Percentiles rank a stretch among this genome's conserved stretches.
Evolutionary conservation across 1,140 invertebrate species (phyloP).

Genomic region (Drosophila leontia): DNA sequence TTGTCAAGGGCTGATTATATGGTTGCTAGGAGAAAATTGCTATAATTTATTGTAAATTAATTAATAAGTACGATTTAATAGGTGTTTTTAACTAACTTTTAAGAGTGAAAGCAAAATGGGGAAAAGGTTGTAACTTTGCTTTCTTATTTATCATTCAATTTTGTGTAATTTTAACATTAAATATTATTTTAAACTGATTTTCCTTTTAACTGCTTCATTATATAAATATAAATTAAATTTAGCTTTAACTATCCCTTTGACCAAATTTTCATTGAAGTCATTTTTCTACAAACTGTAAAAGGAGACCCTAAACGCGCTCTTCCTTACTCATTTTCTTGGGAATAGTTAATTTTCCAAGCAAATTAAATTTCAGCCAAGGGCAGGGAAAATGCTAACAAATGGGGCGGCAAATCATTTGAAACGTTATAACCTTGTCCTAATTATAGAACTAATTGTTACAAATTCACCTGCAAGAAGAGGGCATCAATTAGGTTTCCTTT

Average conservation of each 20-base stretch:
- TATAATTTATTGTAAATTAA: background rate
- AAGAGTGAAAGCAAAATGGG: background rate
- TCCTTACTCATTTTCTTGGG: background rate
- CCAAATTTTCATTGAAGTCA: too few relatives aligned
- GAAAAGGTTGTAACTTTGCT: background rate
- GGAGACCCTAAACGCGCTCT: background rate
- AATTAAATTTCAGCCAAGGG: conserved; percentile 1
- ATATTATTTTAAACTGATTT: too few relatives aligned
- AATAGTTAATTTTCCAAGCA: conserved; percentile 20
- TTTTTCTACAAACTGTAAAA: background rate
- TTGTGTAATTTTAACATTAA: too few relatives aligned
- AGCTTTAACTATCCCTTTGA: background rate
- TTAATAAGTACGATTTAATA: too few relatives aligned
- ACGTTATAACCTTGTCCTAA: conserved; percentile 35
- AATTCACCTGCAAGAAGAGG: conserved; percentile 30
- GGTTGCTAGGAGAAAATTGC: background rate
- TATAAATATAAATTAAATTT: background rate
- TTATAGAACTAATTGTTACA: conserved; percentile 48
- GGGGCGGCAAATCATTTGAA: conserved; percentile 32
- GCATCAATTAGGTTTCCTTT: conserved; percentile 38
- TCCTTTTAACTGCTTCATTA: background rate
- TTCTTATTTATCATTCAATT: background rate
- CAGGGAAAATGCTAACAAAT: conserved; percentile 6
- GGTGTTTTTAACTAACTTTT: background rate
- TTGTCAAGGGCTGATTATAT: conserved; percentile 21